Base-by-base conservation (phyloP, 1,140 invertebrate genomes). In the Rhysida immarginata region DNA sequence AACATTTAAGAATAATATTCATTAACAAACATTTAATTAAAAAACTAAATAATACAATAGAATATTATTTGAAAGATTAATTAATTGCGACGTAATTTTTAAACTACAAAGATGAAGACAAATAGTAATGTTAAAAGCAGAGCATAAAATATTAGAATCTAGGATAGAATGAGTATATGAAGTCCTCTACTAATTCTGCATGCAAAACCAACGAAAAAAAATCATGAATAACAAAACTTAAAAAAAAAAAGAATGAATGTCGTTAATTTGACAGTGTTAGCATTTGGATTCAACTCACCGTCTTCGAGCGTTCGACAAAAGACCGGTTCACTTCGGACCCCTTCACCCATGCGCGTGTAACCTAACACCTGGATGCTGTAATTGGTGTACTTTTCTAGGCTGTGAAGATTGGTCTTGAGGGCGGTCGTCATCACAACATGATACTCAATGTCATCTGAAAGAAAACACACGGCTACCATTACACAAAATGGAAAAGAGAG, bases 231-330 rank as follows among this genome's bases (percentile, higher is more conserved):
- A 21, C 24, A 5, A 53, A 11, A n/a, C 21, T 46, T 13, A 13
- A 42, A 13, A n/a, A n/a, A 42, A n/a, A 42, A 42, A 42, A n/a
- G n/a, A 42, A 42, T 42, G n/a, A 42, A 42, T 42, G 41, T 13
- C 13, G 13, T 42, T 42, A 13, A 42, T 42, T 42, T 55, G n/a
- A n/a, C n/a, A n/a, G n/a, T n/a, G n/a, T n/a, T n/a, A n/a, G n/a
- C n/a, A n/a, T n/a, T n/a, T n/a, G 48, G n/a, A n/a, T n/a, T n/a
- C 27, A 8, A 21, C 65, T 74, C 76, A 90, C 87, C 82, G 73
- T 94, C 90, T 75, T 96, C 88, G 62, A 89, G 81, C 20, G 93
- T 96, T 58, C 83, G 80, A 65, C 91, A 92, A 67, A 83, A 88
- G 43, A 93, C 79, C 0, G 88, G 81, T 18, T 78, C 74, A 51